Base-by-base conservation (phyloP, 2,888 invertebrate genomes). In the Platycheirus rosarum region DNA sequence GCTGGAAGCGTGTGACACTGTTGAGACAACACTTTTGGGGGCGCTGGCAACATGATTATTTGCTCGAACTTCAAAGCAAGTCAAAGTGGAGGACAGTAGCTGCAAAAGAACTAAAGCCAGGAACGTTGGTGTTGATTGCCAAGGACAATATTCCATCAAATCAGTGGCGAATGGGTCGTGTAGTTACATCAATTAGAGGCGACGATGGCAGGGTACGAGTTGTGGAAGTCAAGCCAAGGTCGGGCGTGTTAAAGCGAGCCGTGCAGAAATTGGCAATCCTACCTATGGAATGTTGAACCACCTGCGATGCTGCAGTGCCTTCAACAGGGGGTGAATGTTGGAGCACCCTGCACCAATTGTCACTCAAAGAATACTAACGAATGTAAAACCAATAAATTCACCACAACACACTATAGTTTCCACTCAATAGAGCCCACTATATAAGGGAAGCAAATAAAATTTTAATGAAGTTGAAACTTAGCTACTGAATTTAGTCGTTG, bases 111-210 rank as follows among this genome's bases (percentile, higher is more conserved):
- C 1, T 42, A 20, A 11, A 23, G 46, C 2, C n/a, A 8, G 53
- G 20, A n/a, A 53, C 23, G 14, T 37, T 53, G 9, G 42, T 66
- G 1, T 13, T 53, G 4, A 20, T 55, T 11, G 16, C 20, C 29
- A 46, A 68, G 20, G 68, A 68, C 55, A 68, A 53, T 26, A 53
- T 32, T 35, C n/a, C 32, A 6, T 23, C 68, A n/a, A 1, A 29
- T 11, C 49, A 65, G 13, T 65, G 48, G 63, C 5, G 13, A n/a
- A 14, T 65, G 35, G 63, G 63, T 6, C 23, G 29, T 9, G 11
- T 68, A 4, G 32, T 68, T 2, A n/a, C 53, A 4, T 11, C 29
- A 2, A 16, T 49, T 11, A 13, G 26, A 11, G 13, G 35, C 11
- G 9, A 35, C 7, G 65, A 65, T 51, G 40, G 49, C 8, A 46